Conservation (phyloP, 2,888 invertebrate genomes). For the Drosophila ezoana region DNA sequence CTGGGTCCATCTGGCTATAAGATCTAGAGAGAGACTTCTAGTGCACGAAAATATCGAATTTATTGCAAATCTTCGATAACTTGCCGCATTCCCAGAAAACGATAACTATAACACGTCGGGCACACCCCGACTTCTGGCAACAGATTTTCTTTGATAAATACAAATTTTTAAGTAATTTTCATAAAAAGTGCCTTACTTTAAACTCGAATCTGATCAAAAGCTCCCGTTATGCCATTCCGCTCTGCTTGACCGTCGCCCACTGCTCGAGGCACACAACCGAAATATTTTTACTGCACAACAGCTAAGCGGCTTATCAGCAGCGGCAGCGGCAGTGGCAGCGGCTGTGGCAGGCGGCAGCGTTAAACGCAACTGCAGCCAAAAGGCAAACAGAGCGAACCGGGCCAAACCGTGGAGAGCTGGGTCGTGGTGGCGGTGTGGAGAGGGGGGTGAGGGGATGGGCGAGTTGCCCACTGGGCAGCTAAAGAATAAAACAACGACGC, state of each 20-base stretch:
- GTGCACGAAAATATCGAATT: too few species aligned
- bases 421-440: background rate
- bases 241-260: slow-evolving; percentile 44
- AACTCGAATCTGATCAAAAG: slow-evolving; percentile 39
- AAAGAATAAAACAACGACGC: slow-evolving; percentile 17
- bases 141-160: slow-evolving; percentile 6
- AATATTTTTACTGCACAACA: slow-evolving; percentile 64
- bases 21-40: too few species aligned
- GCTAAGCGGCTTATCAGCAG: slow-evolving; percentile 68
- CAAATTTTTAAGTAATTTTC: background rate
- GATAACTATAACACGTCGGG: too few species aligned
- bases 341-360: slow-evolving; percentile 5
- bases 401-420: slow-evolving; percentile 1
- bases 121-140: too few species aligned
- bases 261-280: slow-evolving; percentile 40
- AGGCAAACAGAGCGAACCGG: slow-evolving; percentile 47
- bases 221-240: slow-evolving; percentile 37
- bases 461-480: slow-evolving; percentile 29
- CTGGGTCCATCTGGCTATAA: too few species aligned
- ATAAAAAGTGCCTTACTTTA: slow-evolving; percentile 15
- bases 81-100: too few species aligned
- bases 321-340: slow-evolving; percentile 3
- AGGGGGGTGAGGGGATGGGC: background rate
- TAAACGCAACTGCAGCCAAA: slow-evolving; percentile 54
- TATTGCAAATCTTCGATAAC: too few species aligned